Evolutionary conservation across 2,797 vertebrate species (phyloP), one percentile per base, ranked within the genome.

Genomic region (Discoglossus pictus): DNA sequence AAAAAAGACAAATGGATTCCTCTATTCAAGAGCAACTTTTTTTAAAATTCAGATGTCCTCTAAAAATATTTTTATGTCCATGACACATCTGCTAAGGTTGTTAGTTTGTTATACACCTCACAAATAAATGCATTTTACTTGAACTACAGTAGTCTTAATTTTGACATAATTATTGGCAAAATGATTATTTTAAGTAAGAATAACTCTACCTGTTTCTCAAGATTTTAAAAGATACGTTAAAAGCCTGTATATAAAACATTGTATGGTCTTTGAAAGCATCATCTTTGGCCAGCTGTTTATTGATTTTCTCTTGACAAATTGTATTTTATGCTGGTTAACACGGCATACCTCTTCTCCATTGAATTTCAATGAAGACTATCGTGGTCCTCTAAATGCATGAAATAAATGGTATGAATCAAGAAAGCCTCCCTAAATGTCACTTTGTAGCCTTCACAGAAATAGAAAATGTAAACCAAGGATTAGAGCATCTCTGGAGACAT

Each of bases 291-390:
- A 40, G 31, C 25, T 16, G 36, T 44, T 27, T 25, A 70, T 64
- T 64, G 68, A 64, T 70, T 70, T 70, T 63, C 36, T 20, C 52
- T 58, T 47, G 9, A 25, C 52, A 56, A 56, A 64, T 42, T 62
- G 36, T 58, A 55, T 70, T 58, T 64, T 42, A 42, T 63, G 25
- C 43, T 63, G 47, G 60, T 64, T 64, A 64, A 64, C 60, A 64
- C 43, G 38, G 46, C 25, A 42, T 50, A 23, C 27, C 20, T 42
- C 11, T 31, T 36, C 51, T 40, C 35, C n/a, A 16, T 11, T 50
- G 43, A 56, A 58, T 63, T 42, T 51, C 60, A 71, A 58, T 71
- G 59, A 36, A 25, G 52, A 25, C 18, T 9, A 63, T 23, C 34
- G 27, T 40, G 34, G 23, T 6, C 17, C 24, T 56, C 27, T 34